Percentiles rank a stretch among this genome's conserved stretches.
phyloP scores from a whole-genome alignment of 1,140 invertebrate species.

The Rhynchophorus ferrugineus region DNA sequence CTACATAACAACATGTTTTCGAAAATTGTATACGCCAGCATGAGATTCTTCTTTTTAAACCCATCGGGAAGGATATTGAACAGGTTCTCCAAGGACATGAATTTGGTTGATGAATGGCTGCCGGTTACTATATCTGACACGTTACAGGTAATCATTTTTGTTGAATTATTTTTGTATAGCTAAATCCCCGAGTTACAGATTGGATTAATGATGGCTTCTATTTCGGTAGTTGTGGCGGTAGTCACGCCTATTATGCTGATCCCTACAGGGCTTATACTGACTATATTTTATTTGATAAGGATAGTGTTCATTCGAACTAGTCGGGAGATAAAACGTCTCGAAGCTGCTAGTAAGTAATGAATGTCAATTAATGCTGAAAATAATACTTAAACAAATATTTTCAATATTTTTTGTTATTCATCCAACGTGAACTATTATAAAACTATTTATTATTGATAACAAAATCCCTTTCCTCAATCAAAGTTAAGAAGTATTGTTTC shows the following conservation, averaged over 20 bases:
- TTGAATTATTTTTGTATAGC: too few relatives aligned
- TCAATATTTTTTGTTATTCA: too few relatives aligned
- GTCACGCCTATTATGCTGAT: slow-evolving; percentile 18
- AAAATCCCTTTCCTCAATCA: too few relatives aligned
- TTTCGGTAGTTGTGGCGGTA: slow-evolving; percentile 15
- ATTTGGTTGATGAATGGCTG: slow-evolving; percentile 74
- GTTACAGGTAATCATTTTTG: slow-evolving; percentile 57
- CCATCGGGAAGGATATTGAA: slow-evolving; percentile 69
- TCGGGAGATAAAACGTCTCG: slow-evolving; percentile 73
- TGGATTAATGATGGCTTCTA: slow-evolving; percentile 17
- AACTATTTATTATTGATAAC: too few relatives aligned
- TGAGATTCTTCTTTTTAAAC: slow-evolving; percentile 85
- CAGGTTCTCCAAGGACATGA: slow-evolving; percentile 67
- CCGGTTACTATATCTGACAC: slow-evolving; percentile 69
- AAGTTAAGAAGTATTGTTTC: too few relatives aligned
- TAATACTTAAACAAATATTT: too few relatives aligned
- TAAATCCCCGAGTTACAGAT: too few relatives aligned
- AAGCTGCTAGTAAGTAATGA: slow-evolving; percentile 41
- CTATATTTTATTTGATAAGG: slow-evolving; percentile 54
- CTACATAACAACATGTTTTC: slow-evolving; percentile 79
- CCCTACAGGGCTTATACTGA: slow-evolving; percentile 14
- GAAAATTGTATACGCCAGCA: slow-evolving; percentile 69
- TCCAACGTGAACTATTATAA: too few relatives aligned
- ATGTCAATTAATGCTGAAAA: background rate
- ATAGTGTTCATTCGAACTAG: slow-evolving; percentile 72